phyloP scores from a whole-genome alignment of 2,888 invertebrate species.

The Erebia palarica region DNA sequence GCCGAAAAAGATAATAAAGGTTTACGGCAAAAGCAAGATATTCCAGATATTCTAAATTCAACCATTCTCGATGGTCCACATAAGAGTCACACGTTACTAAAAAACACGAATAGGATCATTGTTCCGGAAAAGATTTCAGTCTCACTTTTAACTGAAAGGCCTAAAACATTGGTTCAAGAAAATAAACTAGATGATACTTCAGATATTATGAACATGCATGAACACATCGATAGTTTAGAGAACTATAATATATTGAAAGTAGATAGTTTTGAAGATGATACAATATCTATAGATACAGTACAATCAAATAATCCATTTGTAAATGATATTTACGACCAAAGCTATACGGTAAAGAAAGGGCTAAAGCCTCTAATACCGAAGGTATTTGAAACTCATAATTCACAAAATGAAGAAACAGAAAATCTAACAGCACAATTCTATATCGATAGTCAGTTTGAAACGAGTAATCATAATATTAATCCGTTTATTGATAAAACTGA shows the following conservation, averaged over 20 bases:
- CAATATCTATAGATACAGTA: slow-evolving; percentile 50
- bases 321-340: slow-evolving; percentile 56
- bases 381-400: slow-evolving; percentile 71
- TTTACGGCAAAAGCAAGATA: slow-evolving; percentile 54
- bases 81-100: slow-evolving; percentile 53
- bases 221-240: slow-evolving; percentile 48
- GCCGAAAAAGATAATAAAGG: slow-evolving; percentile 25
- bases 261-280: slow-evolving; percentile 52
- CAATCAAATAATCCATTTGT: slow-evolving; percentile 65
- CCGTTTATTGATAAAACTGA: slow-evolving; percentile 33
- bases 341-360: slow-evolving; percentile 57
- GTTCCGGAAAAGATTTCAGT: slow-evolving; percentile 71
- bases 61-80: slow-evolving; percentile 60
- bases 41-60: slow-evolving; percentile 77
- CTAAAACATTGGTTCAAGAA: slow-evolving; percentile 34
- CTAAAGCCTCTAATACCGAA: slow-evolving; percentile 62
- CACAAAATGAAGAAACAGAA: slow-evolving; percentile 62
- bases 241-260: slow-evolving; percentile 48
- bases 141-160: slow-evolving; percentile 64
- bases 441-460: slow-evolving; percentile 22
- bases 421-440: slow-evolving; percentile 31
- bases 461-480: slow-evolving; percentile 26
- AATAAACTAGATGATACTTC: neutral
- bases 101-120: slow-evolving; percentile 62
- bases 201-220: slow-evolving; percentile 19